Evolutionary conservation across 2,113 vertebrate genomes (phyloP).

Genomic region (Colossoma macropomum): DNA sequence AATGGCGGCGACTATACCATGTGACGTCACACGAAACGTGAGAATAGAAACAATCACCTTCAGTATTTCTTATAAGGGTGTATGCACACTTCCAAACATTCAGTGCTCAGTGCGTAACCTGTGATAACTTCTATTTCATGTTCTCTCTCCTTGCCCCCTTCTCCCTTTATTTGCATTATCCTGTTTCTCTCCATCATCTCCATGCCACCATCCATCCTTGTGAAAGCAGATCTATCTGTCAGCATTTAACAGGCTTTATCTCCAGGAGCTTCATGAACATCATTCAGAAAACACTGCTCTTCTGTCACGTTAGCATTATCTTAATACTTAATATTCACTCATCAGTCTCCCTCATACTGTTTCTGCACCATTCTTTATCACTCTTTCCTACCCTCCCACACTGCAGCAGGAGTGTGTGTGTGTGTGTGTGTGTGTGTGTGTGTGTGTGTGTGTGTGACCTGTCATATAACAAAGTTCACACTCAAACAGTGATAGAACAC

Average conservation of each 20-base stretch:
- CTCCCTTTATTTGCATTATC: background rate
- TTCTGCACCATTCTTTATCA: background rate
- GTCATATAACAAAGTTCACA: constrained; percentile 34
- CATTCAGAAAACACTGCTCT: constrained; percentile 23
- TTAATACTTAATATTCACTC: constrained; percentile 11
- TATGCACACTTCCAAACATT: no score
- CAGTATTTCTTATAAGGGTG: no score
- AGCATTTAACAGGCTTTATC: constrained; percentile 19
- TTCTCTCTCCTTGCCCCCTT: no score
- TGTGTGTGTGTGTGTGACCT: background rate
- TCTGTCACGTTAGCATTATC: constrained; percentile 15
- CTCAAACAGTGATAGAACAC: constrained; percentile 1
- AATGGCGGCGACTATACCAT: no score
- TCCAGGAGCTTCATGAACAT: constrained; percentile 4
- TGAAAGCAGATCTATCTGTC: background rate
- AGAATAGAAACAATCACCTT: no score
- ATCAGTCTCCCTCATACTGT: constrained; percentile 26
- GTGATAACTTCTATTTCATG: background rate
- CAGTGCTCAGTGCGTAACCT: background rate
- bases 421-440: constrained; percentile 26
- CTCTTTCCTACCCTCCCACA: constrained; percentile 6
- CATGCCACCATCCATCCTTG: background rate
- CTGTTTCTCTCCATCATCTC: constrained; percentile 25
- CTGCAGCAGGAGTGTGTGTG: background rate
- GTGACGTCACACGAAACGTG: no score